These are phyloP conservation scores for Lucilia cuprina DNA, from an alignment of 1,140 invertebrate genomes.

Conservation along the genomic window DNA sequence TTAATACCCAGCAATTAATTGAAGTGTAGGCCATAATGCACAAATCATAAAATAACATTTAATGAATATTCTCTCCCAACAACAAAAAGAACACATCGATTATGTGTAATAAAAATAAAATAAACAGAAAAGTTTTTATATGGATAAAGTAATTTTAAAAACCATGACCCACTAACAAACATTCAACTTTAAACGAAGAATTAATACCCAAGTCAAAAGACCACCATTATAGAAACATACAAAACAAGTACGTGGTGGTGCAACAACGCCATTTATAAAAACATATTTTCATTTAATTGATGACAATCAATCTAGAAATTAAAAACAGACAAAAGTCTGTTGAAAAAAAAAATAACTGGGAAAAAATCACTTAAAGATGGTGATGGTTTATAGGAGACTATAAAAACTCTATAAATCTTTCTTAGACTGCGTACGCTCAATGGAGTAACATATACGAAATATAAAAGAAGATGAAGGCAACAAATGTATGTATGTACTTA, in stretches of 20 bases:
- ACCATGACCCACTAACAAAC: conserved; percentile 5
- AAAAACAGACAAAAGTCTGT: conserved; percentile 12
- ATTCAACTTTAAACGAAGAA: background rate
- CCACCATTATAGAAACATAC: background rate
- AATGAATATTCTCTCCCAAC: too few relatives aligned
- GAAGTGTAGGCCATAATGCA: too few relatives aligned
- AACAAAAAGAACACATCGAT: too few relatives aligned
- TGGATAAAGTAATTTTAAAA: background rate
- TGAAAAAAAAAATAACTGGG: background rate
- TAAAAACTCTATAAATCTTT: conserved; percentile 23
- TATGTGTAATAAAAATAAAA: background rate
- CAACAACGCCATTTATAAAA: background rate
- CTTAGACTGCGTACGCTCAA: background rate
- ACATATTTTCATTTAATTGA: conserved; percentile 22
- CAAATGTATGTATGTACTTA: conserved; percentile 1
- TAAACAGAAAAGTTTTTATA: background rate
- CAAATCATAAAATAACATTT: too few relatives aligned
- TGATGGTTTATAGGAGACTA: conserved; percentile 24
- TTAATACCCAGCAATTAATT: too few relatives aligned
- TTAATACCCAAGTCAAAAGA: background rate
- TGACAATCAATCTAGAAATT: conserved; percentile 12
- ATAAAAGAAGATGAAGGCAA: background rate
- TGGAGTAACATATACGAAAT: background rate
- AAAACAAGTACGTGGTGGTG: background rate
- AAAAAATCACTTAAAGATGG: conserved; percentile 24